Evolutionary conservation across 2,797 vertebrate genomes (phyloP).

Genomic region (Gallinago stenura): DNA sequence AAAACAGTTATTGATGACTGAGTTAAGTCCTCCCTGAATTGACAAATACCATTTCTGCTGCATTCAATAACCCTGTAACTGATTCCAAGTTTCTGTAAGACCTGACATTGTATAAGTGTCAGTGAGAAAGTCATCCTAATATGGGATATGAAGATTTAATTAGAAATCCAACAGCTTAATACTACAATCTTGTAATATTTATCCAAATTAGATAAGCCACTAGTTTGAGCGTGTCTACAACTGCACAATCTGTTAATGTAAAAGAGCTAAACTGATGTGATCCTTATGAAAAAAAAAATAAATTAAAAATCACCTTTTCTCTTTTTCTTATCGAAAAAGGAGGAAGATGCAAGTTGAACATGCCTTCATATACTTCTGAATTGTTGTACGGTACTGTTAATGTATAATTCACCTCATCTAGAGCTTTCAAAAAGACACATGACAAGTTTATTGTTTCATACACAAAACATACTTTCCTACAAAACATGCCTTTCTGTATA

Average conservation of each 20-base stretch:
- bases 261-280: neutral
- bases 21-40: neutral
- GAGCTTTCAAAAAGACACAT: neutral
- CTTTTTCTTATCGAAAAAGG: neutral
- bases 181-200: neutral
- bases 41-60: neutral
- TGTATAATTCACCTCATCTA: neutral
- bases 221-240: neutral
- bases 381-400: neutral
- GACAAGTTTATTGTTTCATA: neutral
- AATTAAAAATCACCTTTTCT: neutral
- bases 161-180: neutral
- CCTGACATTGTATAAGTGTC: neutral
- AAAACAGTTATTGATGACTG: neutral
- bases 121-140: neutral
- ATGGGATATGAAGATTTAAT: neutral
- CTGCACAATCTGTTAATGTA: neutral
- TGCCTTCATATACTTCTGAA: neutral
- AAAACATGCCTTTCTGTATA: neutral
- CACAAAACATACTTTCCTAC: neutral
- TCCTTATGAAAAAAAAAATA: neutral
- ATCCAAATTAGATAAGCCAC: neutral
- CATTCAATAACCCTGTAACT: neutral
- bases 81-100: neutral
- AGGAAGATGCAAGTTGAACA: neutral